phyloP scores from a whole-genome alignment of 1,140 invertebrate genomes.

The Caenorhabditis briggsae region DNA sequence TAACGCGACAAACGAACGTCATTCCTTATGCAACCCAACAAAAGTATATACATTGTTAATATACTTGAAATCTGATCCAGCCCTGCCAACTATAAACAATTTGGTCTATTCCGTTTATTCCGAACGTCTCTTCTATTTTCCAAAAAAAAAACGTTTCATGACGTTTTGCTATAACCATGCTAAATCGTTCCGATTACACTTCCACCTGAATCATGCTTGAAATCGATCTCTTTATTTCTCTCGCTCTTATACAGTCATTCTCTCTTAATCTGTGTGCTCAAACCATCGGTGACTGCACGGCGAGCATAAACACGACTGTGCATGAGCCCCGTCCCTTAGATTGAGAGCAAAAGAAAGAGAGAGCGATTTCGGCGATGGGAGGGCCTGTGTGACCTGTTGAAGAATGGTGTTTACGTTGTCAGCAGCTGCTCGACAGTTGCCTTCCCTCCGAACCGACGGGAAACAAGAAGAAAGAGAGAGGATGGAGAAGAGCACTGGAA shows the following conservation, averaged over 20 bases:
- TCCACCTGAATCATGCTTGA: background rate
- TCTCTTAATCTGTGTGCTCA: slow-evolving; percentile 40
- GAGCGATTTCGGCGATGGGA: slow-evolving; percentile 24
- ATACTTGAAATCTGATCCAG: too few species aligned
- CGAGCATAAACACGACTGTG: slow-evolving; percentile 48
- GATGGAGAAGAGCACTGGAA: slow-evolving; percentile 35
- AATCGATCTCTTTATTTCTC: background rate
- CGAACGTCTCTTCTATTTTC: too few species aligned
- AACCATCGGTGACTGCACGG: slow-evolving; percentile 36
- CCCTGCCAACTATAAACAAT: too few species aligned
- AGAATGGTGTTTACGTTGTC: slow-evolving; percentile 56
- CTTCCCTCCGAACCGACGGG: slow-evolving; percentile 1
- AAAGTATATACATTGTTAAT: too few species aligned
- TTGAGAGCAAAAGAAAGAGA: background rate
- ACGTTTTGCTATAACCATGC: too few species aligned
- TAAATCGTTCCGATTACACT: background rate
- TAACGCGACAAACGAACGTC: too few species aligned
- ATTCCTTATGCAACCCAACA: too few species aligned
- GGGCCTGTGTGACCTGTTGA: slow-evolving; percentile 44
- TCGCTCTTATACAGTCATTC: background rate
- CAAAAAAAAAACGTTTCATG: too few species aligned
- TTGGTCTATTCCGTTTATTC: too few species aligned
- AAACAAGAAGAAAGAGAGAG: background rate
- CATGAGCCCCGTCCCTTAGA: slow-evolving; percentile 3
- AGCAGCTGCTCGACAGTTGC: slow-evolving; percentile 55